Evolutionary conservation across 2,888 invertebrate species (phyloP), one percentile per base, ranked within the genome.

Genomic region (Anarsia innoxiella): DNA sequence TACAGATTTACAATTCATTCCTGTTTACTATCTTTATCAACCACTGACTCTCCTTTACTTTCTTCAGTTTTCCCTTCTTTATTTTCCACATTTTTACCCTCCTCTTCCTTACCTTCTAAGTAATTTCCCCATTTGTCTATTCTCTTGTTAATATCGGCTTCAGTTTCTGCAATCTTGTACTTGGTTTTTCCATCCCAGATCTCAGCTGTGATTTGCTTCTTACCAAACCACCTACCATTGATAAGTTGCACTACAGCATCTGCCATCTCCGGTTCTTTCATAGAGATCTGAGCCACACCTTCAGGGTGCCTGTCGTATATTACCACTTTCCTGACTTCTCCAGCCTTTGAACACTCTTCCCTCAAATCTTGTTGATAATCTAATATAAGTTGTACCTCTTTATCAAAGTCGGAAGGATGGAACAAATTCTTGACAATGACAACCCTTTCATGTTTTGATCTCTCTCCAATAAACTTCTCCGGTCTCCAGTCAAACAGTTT

Each of bases 401-500:
- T 89, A 78, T 96, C 94, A 79, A 99, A 97, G 53, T 95, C 90
- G 42, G 91, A 87, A 0, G 96, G 93, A 42, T 92, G 90, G 73
- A 99, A 99, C 36, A 97, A 88, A 73, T 99, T 97, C 68, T 95
- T 96, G 6, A 99, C 88, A 32, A 99, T 93, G 0, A 99, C 96
- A 33, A 94, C 88, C 62, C 91, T 90, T 69, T 99, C 99, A 68
- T 94, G 91, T 65, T 95, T 96, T 0, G 91, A 88, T 34, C 96
- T 88, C 59, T 95, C 94, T 1, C 95, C 95, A 19, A 91, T 83
- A 65, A 94, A 87, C 67, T 94, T 95, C 54, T 99, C 98, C 0
- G 98, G 97, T 42, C 95, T 87, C 99, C 99, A 99, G 69, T 96
- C 97, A 68, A 99, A 95, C 32, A 98, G 80, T 90, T 95, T 97